Evolutionary conservation across 2,888 invertebrate species (phyloP).

Genomic region (Himalopsyche japonica): DNA sequence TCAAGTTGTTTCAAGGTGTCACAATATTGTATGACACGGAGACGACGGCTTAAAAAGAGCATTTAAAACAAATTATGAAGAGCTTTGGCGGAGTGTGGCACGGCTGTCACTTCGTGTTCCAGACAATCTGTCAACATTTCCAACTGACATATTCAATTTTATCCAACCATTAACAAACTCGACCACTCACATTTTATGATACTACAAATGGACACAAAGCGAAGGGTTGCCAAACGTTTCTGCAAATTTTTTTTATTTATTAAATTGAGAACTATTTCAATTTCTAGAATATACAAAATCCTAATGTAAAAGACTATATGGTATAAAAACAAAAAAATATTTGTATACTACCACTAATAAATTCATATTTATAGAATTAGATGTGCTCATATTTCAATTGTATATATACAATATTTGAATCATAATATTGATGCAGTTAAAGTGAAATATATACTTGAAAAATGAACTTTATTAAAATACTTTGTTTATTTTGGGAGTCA

Average conservation of each 20-base stretch:
- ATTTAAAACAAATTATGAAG: background rate
- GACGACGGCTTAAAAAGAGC: background rate
- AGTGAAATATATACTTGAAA: too few species aligned
- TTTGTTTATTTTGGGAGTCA: too few species aligned
- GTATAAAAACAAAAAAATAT: too few species aligned
- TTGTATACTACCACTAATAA: too few species aligned
- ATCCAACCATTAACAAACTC: slow-evolving; percentile 1
- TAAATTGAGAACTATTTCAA: too few species aligned
- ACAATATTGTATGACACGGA: slow-evolving; percentile 16
- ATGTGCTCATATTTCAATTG: too few species aligned
- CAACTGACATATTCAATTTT: slow-evolving; percentile 29
- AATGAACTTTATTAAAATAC: too few species aligned
- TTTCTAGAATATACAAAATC: too few species aligned
- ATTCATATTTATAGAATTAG: too few species aligned
- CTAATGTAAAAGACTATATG: too few species aligned
- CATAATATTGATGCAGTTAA: too few species aligned
- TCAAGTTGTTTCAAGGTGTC: background rate
- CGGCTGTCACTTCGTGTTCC: slow-evolving; percentile 9
- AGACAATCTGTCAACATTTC: slow-evolving; percentile 11
- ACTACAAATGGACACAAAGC: background rate
- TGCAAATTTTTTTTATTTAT: background rate
- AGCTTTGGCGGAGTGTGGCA: background rate
- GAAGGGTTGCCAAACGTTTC: background rate
- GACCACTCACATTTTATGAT: background rate
- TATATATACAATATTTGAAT: too few species aligned